Evolutionary conservation across 1,140 invertebrate genomes (phyloP), one percentile per base, ranked within the genome.

Genomic region (Acyrthosiphon pisum): DNA sequence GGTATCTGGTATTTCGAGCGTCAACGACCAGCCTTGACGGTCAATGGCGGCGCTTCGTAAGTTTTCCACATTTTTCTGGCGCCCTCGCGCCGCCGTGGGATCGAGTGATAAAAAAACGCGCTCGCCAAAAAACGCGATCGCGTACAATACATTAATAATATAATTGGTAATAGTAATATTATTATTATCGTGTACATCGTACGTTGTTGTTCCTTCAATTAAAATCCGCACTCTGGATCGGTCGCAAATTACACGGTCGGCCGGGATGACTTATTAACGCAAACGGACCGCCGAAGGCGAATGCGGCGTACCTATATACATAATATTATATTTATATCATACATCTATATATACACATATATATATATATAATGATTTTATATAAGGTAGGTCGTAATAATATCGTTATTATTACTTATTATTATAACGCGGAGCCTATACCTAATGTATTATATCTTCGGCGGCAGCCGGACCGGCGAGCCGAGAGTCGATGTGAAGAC

Each of bases 1-100:
- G 83, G 8, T 84, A 26, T 84, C 41, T 84, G 41, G 44, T 46
- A 46, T 87, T 87, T 87, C 84, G 30, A 44, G 4, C 41, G 84
- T 87, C 84, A 87, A 46, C 84, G 84, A 87, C 84, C 84, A 87
- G 44, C 84, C 84, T 87, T 87, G 84, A 87, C 44, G 84, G 83
- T 84, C 83, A 84, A 41, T 35, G 68, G 76, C 84, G 18, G 30
- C 84, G 44, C 84, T 87, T n/a, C 84, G 44, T 20, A 46, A 46
- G 41, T 87, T 26, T 87, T 87, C 7, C 18, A 6, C 3, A 9
- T 84, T 84, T 87, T 87, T 87, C 84, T 9, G 9, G 23, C 23
- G 41, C 83, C 11, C 37, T 23, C 83, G 35, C n/a, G n/a, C n/a
- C n/a, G n/a, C n/a, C n/a, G n/a, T n/a, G n/a, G 56, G 56, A 30